Conservation (phyloP, 2,888 invertebrate genomes). For the Catocala sponsa region DNA sequence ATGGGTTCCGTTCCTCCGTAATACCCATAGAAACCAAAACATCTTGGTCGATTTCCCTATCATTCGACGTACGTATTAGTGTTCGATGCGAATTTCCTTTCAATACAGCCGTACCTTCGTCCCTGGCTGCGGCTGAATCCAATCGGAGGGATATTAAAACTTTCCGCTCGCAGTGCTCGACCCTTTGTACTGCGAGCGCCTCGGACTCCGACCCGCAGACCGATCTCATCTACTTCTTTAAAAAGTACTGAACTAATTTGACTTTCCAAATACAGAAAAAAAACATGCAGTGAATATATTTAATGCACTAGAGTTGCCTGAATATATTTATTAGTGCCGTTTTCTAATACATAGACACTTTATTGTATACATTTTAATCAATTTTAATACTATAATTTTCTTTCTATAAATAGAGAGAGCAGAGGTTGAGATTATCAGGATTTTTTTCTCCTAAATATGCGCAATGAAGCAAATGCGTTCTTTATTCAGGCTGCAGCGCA, state of each 20-base stretch:
- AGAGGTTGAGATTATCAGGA: slow-evolving; percentile 4
- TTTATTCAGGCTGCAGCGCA: slow-evolving; percentile 79
- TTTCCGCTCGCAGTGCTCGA: slow-evolving; percentile 75
- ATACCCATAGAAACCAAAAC: slow-evolving; percentile 46
- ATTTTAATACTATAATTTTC: not conserved
- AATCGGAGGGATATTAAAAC: slow-evolving; percentile 87
- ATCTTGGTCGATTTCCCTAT: slow-evolving; percentile 73
- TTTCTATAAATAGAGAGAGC: not conserved
- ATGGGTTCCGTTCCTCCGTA: not conserved
- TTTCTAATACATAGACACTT: not conserved
- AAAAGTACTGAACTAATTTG: slow-evolving; percentile 66
- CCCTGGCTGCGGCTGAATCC: slow-evolving; percentile 79
- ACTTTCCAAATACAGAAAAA: slow-evolving; percentile 53
- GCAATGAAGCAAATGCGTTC: slow-evolving; percentile 71
- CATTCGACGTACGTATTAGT: slow-evolving; percentile 75
- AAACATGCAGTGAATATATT: slow-evolving; percentile 22
- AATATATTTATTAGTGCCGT: not conserved
- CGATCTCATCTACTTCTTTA: slow-evolving; percentile 65
- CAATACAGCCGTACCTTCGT: slow-evolving; percentile 67
- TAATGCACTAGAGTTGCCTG: not conserved
- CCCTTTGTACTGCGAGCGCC: slow-evolving; percentile 73
- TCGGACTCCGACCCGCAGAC: slow-evolving; percentile 52
- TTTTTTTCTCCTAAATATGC: slow-evolving; percentile 63
- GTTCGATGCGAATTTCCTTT: slow-evolving; percentile 76
- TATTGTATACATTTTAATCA: too few relatives aligned